phyloP scores from a whole-genome alignment of 2,797 vertebrate species.

The Alca torda region DNA sequence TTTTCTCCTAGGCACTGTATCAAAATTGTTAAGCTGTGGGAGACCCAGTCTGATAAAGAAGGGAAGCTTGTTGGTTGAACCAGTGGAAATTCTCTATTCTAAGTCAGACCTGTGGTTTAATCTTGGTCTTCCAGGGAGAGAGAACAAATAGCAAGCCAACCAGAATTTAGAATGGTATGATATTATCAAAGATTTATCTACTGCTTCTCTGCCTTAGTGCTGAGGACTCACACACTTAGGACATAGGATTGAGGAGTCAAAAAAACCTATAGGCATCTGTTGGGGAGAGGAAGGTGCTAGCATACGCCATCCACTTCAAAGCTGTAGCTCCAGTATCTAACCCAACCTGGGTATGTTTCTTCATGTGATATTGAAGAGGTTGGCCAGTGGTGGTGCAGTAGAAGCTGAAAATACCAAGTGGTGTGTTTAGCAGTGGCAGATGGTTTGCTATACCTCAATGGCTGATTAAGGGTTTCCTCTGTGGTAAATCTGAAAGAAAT shows the following conservation, averaged over 20 bases:
- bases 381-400: neutral
- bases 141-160: neutral
- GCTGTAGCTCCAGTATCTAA: neutral
- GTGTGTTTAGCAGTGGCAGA: neutral
- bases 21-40: neutral
- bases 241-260: neutral
- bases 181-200: neutral
- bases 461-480: neutral
- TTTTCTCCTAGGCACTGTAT: neutral
- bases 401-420: neutral
- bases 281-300: neutral
- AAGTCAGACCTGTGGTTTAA: neutral
- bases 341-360: neutral
- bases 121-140: neutral
- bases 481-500: neutral
- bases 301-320: neutral
- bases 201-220: neutral
- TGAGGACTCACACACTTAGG: neutral
- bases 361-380: neutral
- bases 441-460: neutral
- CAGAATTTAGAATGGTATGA: neutral
- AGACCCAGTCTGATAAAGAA: neutral
- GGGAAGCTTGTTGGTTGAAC: neutral
- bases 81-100: neutral
- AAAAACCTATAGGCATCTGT: neutral